Evolutionary conservation across 1,140 invertebrate genomes (phyloP).

Genomic region (Panagrolaimus sp.): DNA sequence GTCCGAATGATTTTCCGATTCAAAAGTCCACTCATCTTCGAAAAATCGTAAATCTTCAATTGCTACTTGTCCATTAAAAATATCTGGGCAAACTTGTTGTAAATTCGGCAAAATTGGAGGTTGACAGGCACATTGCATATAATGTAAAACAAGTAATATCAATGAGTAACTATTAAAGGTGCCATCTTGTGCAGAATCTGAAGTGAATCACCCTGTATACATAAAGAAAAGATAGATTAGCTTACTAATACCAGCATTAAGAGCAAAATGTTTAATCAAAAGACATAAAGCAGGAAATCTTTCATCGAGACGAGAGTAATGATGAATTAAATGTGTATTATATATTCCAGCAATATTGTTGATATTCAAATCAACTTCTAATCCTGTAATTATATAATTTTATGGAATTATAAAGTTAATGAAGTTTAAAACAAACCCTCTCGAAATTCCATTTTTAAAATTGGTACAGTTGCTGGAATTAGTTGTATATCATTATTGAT

Average conservation of each 20-base stretch:
- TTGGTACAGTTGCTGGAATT: conserved; percentile 10
- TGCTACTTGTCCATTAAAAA: conserved; percentile 17
- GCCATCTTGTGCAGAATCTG: conserved; percentile 85
- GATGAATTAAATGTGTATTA: conserved; percentile 43
- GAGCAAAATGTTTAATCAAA: conserved; percentile 87
- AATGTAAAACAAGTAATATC: conserved; percentile 89
- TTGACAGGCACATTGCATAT: conserved; percentile 74
- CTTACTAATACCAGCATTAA: conserved; percentile 81
- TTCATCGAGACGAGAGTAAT: conserved; percentile 69
- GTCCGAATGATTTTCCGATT: conserved; percentile 62
- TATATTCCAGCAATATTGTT: conserved; percentile 42
- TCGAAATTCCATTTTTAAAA: background rate
- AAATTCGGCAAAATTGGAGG: conserved; percentile 52
- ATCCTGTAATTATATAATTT: background rate
- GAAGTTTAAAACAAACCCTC: too few species aligned
- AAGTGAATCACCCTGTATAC: too few species aligned
- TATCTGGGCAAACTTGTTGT: conserved; percentile 38
- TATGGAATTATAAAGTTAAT: too few species aligned
- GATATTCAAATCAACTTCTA: conserved; percentile 42
- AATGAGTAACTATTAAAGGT: conserved; percentile 86
- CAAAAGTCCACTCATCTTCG: conserved; percentile 34
- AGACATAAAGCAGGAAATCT: conserved; percentile 81
- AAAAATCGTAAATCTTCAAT: conserved; percentile 19
- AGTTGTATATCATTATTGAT: conserved; percentile 4
- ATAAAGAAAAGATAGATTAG: too few species aligned